Conservation (phyloP, 2,797 vertebrate genomes). For the Acrossocheilus wenchowensis region DNA sequence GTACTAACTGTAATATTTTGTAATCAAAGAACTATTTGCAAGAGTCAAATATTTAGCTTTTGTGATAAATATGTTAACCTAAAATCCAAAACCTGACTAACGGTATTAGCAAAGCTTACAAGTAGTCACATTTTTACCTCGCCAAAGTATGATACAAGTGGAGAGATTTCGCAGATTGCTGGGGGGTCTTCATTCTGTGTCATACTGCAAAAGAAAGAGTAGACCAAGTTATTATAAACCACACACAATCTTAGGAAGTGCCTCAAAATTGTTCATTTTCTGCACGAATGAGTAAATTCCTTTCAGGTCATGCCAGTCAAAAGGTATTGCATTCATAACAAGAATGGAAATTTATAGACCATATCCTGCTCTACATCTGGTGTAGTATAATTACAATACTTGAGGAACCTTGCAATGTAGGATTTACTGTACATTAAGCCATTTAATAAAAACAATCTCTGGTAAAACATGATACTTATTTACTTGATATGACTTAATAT, state of each 20-base stretch:
- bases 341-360: background rate
- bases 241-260: background rate
- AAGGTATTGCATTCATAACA: background rate
- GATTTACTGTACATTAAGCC: background rate
- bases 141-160: slow-evolving; percentile 91
- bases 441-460: background rate
- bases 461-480: background rate
- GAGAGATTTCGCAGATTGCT: slow-evolving; percentile 89
- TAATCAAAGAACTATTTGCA: background rate
- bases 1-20: background rate
- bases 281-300: background rate
- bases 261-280: background rate
- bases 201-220: slow-evolving; percentile 64
- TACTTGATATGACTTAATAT: background rate
- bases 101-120: background rate
- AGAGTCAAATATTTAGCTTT: background rate
- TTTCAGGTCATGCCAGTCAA: background rate
- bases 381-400: background rate
- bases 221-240: background rate
- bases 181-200: slow-evolving; percentile 70
- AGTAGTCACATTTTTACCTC: slow-evolving; percentile 82
- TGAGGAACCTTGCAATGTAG: background rate
- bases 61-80: background rate
- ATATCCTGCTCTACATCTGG: background rate
- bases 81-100: background rate